These are phyloP conservation scores for Oryzias celebensis DNA, from an alignment of 2,113 vertebrate species.

Conservation along the genomic window DNA sequence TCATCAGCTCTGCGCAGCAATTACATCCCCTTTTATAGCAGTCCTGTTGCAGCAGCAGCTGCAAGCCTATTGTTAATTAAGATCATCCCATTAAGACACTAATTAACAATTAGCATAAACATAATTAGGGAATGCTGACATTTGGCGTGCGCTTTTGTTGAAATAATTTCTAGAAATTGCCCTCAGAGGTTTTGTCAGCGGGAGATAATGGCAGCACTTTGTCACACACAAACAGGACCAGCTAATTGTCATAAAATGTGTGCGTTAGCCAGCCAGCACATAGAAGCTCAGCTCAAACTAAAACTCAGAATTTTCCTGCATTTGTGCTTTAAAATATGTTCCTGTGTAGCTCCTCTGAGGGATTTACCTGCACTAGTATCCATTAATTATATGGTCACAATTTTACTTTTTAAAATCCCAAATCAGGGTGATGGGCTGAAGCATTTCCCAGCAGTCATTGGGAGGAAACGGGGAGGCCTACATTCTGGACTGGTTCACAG, in stretches of 20 bases:
- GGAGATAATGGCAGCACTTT: slow-evolving; percentile 84
- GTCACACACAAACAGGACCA: slow-evolving; percentile 33
- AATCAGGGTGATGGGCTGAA: too few relatives aligned
- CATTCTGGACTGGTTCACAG: too few relatives aligned
- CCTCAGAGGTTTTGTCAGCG: slow-evolving; percentile 89
- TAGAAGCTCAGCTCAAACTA: too few relatives aligned
- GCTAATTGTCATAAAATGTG: neutral
- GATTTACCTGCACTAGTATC: too few relatives aligned
- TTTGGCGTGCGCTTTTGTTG: slow-evolving; percentile 94
- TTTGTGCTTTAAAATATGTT: too few relatives aligned
- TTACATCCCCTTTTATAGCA: slow-evolving; percentile 78
- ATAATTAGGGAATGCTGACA: slow-evolving; percentile 96
- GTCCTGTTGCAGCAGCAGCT: slow-evolving; percentile 58
- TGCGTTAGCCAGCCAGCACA: neutral
- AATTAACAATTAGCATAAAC: slow-evolving; percentile 99
- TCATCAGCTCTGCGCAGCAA: slow-evolving; percentile 73
- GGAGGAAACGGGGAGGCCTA: too few relatives aligned
- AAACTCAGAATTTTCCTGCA: too few relatives aligned
- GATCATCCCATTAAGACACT: slow-evolving; percentile 90
- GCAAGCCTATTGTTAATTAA: slow-evolving; percentile 94
- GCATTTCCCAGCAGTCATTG: too few relatives aligned
- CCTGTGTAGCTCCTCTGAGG: too few relatives aligned
- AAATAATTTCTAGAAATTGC: slow-evolving; percentile 97
- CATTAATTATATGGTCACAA: too few relatives aligned
- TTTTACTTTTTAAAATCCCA: too few relatives aligned